A percentile compares a stretch with the other conserved stretches of the same genome.
Conservation (phyloP, 2,797 vertebrate genomes). For the Heliangelus exortis region DNA sequence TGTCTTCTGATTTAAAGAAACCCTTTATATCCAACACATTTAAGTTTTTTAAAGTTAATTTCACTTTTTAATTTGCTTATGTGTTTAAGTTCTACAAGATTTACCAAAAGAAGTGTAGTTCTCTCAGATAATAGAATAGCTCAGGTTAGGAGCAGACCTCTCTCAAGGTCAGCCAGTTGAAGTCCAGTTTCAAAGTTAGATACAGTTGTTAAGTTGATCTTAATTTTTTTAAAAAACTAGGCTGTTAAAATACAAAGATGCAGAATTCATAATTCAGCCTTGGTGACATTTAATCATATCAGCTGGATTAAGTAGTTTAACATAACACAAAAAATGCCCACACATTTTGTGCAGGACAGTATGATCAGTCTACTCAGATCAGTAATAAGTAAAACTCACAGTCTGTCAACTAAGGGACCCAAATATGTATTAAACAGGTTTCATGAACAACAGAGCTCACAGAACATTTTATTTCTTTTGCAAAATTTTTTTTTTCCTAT, state of each 20-base stretch:
- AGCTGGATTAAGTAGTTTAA: neutral
- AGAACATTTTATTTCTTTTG: neutral
- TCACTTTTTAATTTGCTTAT: neutral
- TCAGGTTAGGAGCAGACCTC: neutral
- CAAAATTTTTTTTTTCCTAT: accelerated
- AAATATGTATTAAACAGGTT: neutral
- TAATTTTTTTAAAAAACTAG: neutral
- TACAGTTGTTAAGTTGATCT: neutral
- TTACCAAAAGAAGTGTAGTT: neutral
- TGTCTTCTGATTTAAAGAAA: neutral
- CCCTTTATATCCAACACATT: neutral
- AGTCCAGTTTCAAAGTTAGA: neutral
- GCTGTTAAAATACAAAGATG: neutral
- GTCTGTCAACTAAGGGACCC: neutral
- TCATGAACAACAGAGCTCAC: neutral
- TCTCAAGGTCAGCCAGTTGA: neutral
- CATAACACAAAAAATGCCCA: neutral
- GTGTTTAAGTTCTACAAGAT: neutral
- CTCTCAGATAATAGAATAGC: neutral
- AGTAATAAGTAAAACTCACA: neutral
- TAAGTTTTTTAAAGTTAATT: neutral
- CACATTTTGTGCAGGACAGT: neutral
- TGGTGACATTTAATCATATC: neutral
- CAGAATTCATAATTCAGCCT: neutral
- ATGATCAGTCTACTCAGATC: neutral